Evolutionary conservation across 2,113 vertebrate species (phyloP).

Genomic region (Rhinopomastus cyanomelas): DNA sequence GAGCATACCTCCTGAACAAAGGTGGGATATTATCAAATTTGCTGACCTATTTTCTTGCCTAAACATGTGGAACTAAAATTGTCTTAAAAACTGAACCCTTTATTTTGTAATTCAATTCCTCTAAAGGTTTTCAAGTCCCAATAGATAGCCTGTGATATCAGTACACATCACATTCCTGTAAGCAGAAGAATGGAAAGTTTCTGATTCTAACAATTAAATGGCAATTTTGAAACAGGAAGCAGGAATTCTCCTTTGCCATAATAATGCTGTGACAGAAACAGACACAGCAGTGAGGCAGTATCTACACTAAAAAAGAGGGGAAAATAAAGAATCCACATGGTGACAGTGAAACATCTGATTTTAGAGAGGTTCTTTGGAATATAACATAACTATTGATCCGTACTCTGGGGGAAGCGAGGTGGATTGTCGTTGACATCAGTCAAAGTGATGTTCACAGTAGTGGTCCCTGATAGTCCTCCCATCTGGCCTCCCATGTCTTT

Average conservation of each 20-base stretch:
- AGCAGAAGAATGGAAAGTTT: background rate
- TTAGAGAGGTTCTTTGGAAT: background rate
- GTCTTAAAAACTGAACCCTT: background rate
- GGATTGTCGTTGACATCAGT: constrained; percentile 96
- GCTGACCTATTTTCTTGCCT: accelerated
- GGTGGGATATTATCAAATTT: background rate
- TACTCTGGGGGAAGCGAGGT: constrained; percentile 96
- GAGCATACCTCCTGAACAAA: background rate
- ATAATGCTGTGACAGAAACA: background rate
- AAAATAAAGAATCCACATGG: background rate
- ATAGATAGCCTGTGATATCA: background rate
- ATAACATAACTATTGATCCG: constrained; percentile 22
- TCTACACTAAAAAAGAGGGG: background rate
- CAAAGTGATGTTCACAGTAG: constrained; percentile 92
- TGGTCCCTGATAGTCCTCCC: constrained; percentile 94
- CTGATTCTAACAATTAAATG: background rate
- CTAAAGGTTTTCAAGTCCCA: background rate
- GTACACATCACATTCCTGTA: background rate
- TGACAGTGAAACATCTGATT: background rate
- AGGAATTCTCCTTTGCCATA: background rate
- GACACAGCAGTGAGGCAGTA: background rate
- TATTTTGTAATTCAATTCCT: background rate
- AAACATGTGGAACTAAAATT: background rate
- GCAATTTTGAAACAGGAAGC: background rate
- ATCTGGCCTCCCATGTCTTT: constrained; percentile 99